Percentiles rank a stretch among this genome's conserved stretches.
Conservation (phyloP, 2,888 invertebrate genomes). For the Rhaphigaster nebulosa region DNA sequence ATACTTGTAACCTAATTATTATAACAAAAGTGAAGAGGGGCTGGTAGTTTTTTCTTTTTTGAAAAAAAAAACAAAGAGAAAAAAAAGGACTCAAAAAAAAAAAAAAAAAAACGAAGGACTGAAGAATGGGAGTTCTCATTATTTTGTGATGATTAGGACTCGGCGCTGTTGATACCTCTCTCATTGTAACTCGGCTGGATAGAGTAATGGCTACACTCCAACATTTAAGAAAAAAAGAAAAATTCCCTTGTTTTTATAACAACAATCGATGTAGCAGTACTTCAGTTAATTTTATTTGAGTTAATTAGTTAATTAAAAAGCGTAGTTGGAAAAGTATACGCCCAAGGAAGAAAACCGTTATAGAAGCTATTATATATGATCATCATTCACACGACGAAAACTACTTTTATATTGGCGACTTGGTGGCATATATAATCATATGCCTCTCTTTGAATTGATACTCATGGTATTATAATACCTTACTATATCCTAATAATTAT, state of each 20-base stretch:
- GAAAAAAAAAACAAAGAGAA: not conserved
- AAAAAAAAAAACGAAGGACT: not conserved
- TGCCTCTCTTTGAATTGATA: too few relatives aligned
- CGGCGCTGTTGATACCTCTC: not conserved
- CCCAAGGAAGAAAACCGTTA: too few relatives aligned
- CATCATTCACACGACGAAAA: too few relatives aligned
- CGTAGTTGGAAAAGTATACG: not conserved
- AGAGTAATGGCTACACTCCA: not conserved
- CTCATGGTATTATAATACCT: too few relatives aligned
- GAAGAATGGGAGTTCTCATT: conserved; percentile 17
- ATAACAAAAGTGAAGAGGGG: not conserved
- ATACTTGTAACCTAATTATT: conserved; percentile 7
- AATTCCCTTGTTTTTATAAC: not conserved
- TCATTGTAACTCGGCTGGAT: not conserved
- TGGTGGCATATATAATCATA: too few relatives aligned
- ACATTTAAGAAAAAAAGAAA: too few relatives aligned
- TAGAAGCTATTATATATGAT: too few relatives aligned
- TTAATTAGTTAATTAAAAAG: not conserved
- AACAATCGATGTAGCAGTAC: not conserved
- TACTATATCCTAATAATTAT: too few relatives aligned
- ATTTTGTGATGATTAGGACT: conserved; percentile 18
- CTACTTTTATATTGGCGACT: too few relatives aligned
- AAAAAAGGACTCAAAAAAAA: not conserved
- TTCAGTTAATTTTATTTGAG: not conserved
- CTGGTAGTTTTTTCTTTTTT: not conserved